Evolutionary conservation across 2,888 invertebrate genomes (phyloP).

Genomic region (Chloroclystis v-ata): DNA sequence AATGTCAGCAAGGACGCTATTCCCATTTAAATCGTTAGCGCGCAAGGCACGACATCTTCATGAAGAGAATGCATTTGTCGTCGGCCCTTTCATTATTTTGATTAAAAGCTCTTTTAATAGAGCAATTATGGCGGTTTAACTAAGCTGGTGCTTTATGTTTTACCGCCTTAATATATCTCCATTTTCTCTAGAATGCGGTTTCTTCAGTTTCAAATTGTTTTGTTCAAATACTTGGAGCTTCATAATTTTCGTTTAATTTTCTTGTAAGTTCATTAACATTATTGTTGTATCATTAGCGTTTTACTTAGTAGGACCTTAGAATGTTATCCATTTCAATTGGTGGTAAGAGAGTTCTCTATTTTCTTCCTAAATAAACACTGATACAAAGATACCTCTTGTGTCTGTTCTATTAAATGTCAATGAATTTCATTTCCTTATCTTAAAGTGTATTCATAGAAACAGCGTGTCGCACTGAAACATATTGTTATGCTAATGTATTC

Average conservation of each 20-base stretch:
- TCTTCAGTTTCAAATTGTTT: not conserved
- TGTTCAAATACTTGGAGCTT: not conserved
- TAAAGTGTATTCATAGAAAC: constrained; percentile 25
- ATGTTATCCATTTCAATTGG: no score
- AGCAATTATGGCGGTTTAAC: constrained; percentile 39
- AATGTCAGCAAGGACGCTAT: not conserved
- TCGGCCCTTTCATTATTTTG: constrained; percentile 34
- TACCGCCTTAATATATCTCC: constrained; percentile 10
- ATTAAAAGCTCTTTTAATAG: constrained; percentile 56
- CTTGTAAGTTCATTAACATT: not conserved
- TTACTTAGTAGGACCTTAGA: not conserved
- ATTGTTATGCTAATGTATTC: constrained; percentile 34
- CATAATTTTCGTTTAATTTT: no score
- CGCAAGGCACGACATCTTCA: constrained; percentile 11
- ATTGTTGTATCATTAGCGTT: not conserved
- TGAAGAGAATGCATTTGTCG: constrained; percentile 26
- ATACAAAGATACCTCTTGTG: constrained; percentile 2
- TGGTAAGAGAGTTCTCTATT: no score
- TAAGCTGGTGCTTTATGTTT: constrained; percentile 13
- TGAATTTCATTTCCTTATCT: constrained; percentile 9
- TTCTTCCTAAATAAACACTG: no score
- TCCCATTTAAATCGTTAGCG: constrained; percentile 6
- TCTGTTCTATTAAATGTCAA: constrained; percentile 8
- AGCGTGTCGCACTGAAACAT: constrained; percentile 12
- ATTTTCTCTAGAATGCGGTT: constrained; percentile 5